A percentile compares a stretch with the other conserved stretches of the same genome.
These are phyloP conservation scores for Nephotettix cincticeps DNA, from an alignment of 1,140 invertebrate genomes.

Conservation along the genomic window DNA sequence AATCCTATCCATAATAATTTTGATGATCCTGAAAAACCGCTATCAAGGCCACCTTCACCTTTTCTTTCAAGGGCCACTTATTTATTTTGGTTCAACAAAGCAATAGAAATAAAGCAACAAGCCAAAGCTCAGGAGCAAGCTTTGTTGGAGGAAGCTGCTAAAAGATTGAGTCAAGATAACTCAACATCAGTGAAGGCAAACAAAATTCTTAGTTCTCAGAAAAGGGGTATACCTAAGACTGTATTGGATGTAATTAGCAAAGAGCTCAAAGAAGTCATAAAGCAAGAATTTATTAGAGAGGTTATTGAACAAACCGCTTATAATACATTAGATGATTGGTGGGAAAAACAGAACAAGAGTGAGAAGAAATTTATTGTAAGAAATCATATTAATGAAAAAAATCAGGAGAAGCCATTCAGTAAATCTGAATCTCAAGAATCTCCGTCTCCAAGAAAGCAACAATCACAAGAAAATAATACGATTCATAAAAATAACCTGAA, in stretches of 20 bases:
- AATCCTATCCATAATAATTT: not conserved
- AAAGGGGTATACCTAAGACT: not conserved
- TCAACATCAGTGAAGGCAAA: not conserved
- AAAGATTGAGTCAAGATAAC: not conserved
- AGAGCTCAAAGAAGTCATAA: conserved; percentile 8
- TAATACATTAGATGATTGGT: conserved; percentile 5
- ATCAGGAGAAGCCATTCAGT: too few relatives aligned
- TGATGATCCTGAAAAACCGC: conserved; percentile 3
- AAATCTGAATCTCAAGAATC: too few relatives aligned
- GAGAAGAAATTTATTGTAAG: too few relatives aligned
- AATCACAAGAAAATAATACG: too few relatives aligned
- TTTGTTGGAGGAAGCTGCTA: not conserved
- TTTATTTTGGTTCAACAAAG: conserved; percentile 15
- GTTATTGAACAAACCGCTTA: not conserved
- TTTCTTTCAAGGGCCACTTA: conserved; percentile 12
- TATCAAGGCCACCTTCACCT: not conserved
- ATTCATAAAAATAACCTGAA: too few relatives aligned
- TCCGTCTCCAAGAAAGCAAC: too few relatives aligned
- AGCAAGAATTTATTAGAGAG: not conserved
- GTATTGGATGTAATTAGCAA: not conserved
- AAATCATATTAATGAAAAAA: too few relatives aligned
- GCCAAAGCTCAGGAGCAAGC: conserved; percentile 3
- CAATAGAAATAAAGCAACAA: conserved; percentile 10
- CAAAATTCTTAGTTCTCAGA: not conserved
- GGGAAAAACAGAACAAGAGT: not conserved